Base-by-base conservation (phyloP, 1,140 invertebrate species). In the Elymnias hypermnestra region DNA sequence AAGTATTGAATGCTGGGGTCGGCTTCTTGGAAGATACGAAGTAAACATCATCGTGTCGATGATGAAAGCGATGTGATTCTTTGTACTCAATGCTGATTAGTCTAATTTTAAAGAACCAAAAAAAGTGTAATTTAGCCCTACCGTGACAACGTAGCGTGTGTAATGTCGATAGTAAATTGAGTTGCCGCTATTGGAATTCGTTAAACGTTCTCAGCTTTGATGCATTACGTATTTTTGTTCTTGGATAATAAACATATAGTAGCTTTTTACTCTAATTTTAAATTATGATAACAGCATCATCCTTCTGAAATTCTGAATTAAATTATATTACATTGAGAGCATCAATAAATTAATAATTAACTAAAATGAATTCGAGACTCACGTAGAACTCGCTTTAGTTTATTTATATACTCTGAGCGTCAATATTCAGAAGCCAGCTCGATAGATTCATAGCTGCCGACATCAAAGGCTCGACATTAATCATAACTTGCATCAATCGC, bases 401-500 rank as follows among this genome's bases (percentile, higher is more conserved):
- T 83, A 76, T 83, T 82, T 76, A 78, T 76, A 74, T 57, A 63
- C 57, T 41, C 45, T 26, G 41, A 60, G 62, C 72, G 77, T 79
- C 77, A 71, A 82, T 83, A 82, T 78, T 70, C 73, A 72, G 71
- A 68, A 78, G 66, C 67, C 63, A 63, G 54, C 74, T 68, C 72
- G 81, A 85, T 83, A 83, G 78, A 83, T 83, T 83, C 81, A 81
- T 79, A 82, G 72, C 81, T 71, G 65, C 56, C 53, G 62, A 84
- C 71, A 85, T 85, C 82, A 85, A 85, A 85, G 78, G 64, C 59
- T 50, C 43, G 47, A 65, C 72, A 83, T 85, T 78, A 83, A 85
- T 85, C 76, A 85, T 85, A 85, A 85, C 76, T 74, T 63, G 72
- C 78, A 85, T 82, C 75, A 83, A 83, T 85, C 75, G 76, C 72